Conservation (phyloP, 2,797 vertebrate genomes). For the Spea hammondii region DNA sequence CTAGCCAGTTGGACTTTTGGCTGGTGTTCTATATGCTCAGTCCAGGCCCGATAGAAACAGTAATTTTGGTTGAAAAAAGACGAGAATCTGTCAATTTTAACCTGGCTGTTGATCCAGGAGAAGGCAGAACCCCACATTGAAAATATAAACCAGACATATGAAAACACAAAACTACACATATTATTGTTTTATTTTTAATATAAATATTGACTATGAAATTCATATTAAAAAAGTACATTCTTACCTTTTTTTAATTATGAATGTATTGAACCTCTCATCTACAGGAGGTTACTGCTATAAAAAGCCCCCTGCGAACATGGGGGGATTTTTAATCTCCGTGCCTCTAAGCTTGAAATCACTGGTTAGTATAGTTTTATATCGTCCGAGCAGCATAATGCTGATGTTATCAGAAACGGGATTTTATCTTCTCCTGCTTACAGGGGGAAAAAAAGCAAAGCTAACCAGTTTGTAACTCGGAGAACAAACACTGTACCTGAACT, state of each 20-base stretch:
- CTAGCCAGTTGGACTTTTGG: no score
- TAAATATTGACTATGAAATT: conserved; percentile 14
- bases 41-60: no score
- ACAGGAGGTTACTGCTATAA: conserved; percentile 28
- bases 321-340: conserved; percentile 25
- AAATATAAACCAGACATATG: no score
- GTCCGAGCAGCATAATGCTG: not conserved
- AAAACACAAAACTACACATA: not conserved
- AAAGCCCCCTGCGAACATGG: conserved; percentile 31
- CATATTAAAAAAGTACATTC: conserved; percentile 30
- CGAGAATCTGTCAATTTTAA: no score
- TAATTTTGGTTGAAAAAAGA: no score
- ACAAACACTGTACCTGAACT: conserved; percentile 8
- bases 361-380: not conserved
- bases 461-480: not conserved
- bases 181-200: not conserved
- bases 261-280: conserved; percentile 8
- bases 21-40: no score
- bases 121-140: not conserved
- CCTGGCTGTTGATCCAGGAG: no score
- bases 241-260: conserved; percentile 37
- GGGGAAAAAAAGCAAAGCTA: conserved; percentile 9
- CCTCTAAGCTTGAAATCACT: not conserved
- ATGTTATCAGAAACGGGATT: not conserved
- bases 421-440: conserved; percentile 15